phyloP scores from a whole-genome alignment of 1,140 invertebrate species.

The Polypedilum vanderplanki region DNA sequence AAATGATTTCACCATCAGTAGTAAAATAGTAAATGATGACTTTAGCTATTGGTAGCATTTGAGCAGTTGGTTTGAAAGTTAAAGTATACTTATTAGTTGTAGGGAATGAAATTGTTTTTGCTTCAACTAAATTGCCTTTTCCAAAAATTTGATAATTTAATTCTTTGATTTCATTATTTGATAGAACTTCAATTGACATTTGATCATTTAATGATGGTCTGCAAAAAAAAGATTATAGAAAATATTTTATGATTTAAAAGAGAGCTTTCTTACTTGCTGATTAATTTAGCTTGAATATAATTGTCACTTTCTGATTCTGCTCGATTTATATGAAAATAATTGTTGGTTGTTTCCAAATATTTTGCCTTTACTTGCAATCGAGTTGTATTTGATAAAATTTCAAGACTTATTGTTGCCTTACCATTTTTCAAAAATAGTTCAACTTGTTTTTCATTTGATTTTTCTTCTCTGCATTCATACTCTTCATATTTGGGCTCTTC shows the following conservation, averaged over 20 bases:
- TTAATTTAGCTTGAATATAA: constrained; percentile 64
- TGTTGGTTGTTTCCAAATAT: constrained; percentile 50
- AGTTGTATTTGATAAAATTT: not conserved
- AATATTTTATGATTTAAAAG: not conserved
- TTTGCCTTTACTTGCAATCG: constrained; percentile 42
- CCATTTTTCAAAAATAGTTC: not conserved
- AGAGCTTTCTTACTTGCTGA: not conserved
- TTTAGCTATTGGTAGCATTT: constrained; percentile 25
- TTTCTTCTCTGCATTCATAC: constrained; percentile 49
- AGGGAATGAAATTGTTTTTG: constrained; percentile 40
- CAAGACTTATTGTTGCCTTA: not conserved
- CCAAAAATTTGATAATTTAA: not conserved
- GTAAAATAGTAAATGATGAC: not conserved
- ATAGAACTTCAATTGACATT: not conserved
- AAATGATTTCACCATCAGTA: not conserved
- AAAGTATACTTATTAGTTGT: constrained; percentile 42
- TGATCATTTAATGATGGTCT: constrained; percentile 1
- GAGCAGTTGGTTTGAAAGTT: constrained; percentile 16
- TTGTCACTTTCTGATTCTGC: constrained; percentile 64
- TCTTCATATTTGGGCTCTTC: constrained; percentile 51
- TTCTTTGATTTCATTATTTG: not conserved
- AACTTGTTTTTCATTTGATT: not conserved
- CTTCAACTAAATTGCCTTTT: not conserved
- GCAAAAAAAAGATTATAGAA: not conserved
- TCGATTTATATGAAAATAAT: constrained; percentile 67